Evolutionary conservation across 1,140 invertebrate species (phyloP), one percentile per base, ranked within the genome.

Genomic region (Drosophila repleta): DNA sequence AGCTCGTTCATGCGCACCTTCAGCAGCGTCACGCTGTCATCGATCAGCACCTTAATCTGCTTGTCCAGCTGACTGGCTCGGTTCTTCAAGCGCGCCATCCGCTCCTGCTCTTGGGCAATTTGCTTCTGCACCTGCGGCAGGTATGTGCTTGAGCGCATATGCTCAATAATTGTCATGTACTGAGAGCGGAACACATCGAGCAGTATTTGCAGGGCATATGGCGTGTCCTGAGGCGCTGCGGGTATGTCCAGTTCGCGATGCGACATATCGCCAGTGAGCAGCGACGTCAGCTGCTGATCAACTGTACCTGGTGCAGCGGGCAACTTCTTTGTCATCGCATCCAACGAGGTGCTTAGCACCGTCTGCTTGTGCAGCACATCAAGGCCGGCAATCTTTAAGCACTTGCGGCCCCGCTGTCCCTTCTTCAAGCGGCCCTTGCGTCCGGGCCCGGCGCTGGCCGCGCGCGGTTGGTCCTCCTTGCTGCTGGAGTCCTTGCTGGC

Each of bases 331-430:
- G 94, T 93, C 70, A 93, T 92, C 51, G 92, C 90, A 55, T 93
- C 93, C 58, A 91, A 83, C 18, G 93, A 94, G 0, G 97, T 98
- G 80, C 97, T 98, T 3, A 97, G 93, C 51, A 98, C 92, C 17
- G 97, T 98, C 92, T 98, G 96, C 80, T 95, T 97, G 91, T 99
- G 97, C 63, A 99, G 92, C 68, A 98, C 92, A 92, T 98, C 97
- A 55, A 98, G 93, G 17, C 97, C 97, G 64, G 95, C 95, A 74
- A 97, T 97, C 92, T 92, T 92, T 7, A 92, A 41, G 18, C 74
- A 88, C 10, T 90, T 91, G 6, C 79, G 65, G 6, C 90, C 84
- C 0, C 90, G 77, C 0, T 74, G 76, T 0, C 83, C 83, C 73
- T 92, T 77, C 49, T 88, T 88, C 24, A 89, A 77, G 46, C 89